Base-by-base conservation (phyloP, 2,888 invertebrate species). In the Limnephilus marmoratus region DNA sequence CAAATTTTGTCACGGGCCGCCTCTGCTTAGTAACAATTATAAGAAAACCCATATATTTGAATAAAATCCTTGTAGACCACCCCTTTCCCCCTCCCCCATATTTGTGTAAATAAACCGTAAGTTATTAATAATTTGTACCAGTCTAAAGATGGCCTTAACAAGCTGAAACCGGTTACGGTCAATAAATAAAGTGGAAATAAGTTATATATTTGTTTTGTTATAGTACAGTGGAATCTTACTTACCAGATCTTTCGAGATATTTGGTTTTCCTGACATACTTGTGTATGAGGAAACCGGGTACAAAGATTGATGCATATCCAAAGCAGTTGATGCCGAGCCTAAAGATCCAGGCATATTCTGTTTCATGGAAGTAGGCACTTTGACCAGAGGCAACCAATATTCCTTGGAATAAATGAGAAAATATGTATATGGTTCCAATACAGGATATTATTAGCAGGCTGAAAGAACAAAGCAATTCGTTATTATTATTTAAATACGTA, bases 281-380 rank as follows among this genome's bases (percentile, higher is more conserved):
- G 95, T 98, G 98, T 91, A 99, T 96, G 31, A 99, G 95, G 94
- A 97, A 98, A 88, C 98, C 98, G 1, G 99, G 99, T 92, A 99
- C 95, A 94, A 99, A 96, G 91, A 99, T 96, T n/a, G 98, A 98
- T 4, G 97, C 97, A 95, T 99, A 99, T 24, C 99, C 99, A 31
- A 98, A 96, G 91, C 98, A 96, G 95, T 99, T 99, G 41, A 98
- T 96, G 82, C 97, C 94, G 82, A 99, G 96, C 93, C 98, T 97
- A 94, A 98, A 96, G 31, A 98, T 94, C 99, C 99, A 98, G 92
- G 96, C 96, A 94, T 97, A 97, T 92, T 97, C 96, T 96, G 95
- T 85, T 96, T 94, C 94, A 95, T 95, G 88, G 96, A 95, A 88
- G 96, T 94, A 93, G 96, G 95, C 1, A 95, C 95, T 15, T 95